These are phyloP conservation scores for Anisognathus igniventris DNA, from an alignment of 2,797 vertebrate species.

Conservation along the genomic window DNA sequence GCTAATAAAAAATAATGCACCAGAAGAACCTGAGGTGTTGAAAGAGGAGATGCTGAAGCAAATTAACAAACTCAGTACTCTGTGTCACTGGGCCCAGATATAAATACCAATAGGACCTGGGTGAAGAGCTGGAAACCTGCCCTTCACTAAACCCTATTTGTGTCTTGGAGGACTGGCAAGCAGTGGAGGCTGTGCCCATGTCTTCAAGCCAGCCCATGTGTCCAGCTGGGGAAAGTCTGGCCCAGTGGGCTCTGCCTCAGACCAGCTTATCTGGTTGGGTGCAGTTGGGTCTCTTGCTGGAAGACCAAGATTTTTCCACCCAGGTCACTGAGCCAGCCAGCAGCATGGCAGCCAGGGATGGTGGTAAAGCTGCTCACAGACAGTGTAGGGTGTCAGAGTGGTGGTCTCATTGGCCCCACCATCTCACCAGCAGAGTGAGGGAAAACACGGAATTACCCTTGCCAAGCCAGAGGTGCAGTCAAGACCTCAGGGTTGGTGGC, in stretches of 20 bases:
- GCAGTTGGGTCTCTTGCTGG: background rate
- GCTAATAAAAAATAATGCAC: background rate
- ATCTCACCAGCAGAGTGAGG: background rate
- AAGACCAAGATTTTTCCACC: background rate
- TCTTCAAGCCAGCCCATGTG: background rate
- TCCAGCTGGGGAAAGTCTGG: rapidly evolving
- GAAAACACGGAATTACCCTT: background rate
- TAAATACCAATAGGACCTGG: background rate
- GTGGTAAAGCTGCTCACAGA: background rate
- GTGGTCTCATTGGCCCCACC: background rate
- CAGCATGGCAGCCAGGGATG: rapidly evolving
- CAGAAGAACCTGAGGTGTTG: background rate
- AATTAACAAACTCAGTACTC: background rate
- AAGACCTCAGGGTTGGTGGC: background rate
- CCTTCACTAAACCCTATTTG: background rate
- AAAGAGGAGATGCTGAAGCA: background rate
- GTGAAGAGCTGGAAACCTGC: background rate
- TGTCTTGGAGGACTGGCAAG: background rate
- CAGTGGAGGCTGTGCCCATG: background rate
- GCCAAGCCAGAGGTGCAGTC: background rate
- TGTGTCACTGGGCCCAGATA: background rate
- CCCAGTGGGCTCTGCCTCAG: background rate
- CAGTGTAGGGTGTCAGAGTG: background rate
- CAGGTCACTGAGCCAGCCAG: background rate
- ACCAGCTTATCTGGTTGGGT: background rate